These are phyloP conservation scores for Malacoctenus gilli DNA, from an alignment of 2,797 vertebrate genomes.

Conservation along the genomic window DNA sequence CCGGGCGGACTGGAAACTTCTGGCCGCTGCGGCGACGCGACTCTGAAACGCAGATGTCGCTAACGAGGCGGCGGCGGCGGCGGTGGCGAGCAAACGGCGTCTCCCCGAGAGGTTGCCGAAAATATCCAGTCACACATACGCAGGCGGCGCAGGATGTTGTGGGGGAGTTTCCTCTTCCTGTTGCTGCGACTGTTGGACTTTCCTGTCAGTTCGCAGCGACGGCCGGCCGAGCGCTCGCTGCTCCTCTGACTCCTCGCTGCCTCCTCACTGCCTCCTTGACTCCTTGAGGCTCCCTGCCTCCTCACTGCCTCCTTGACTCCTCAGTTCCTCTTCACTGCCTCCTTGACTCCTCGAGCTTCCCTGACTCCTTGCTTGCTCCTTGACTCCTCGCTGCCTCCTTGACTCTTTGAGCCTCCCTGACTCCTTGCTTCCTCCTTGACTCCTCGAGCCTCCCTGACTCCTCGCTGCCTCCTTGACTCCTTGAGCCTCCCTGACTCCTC, in stretches of 20 bases:
- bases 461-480: too few relatives aligned
- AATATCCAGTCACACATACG: slow-evolving; percentile 70
- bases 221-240: slow-evolving; percentile 68
- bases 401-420: too few relatives aligned
- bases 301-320: too few relatives aligned
- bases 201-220: slow-evolving; percentile 72
- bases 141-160: slow-evolving; percentile 75
- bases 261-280: too few relatives aligned
- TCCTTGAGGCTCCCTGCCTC: too few relatives aligned
- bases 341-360: too few relatives aligned
- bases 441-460: too few relatives aligned
- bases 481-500: too few relatives aligned
- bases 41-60: slow-evolving; percentile 20
- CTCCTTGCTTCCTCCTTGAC: too few relatives aligned
- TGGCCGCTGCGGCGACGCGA: slow-evolving; percentile 14
- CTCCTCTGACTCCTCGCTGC: slow-evolving; percentile 67
- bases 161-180: slow-evolving; percentile 80
- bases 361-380: too few relatives aligned
- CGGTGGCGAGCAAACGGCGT: slow-evolving; percentile 52
- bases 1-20: slow-evolving; percentile 45
- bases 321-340: too few relatives aligned
- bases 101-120: slow-evolving; percentile 54
- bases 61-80: slow-evolving; percentile 46
- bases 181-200: slow-evolving; percentile 75
- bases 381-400: too few relatives aligned